A percentile compares a stretch with the other conserved stretches of the same genome.
These are phyloP conservation scores for Erythrocercus mccallii DNA, from an alignment of 2,113 vertebrate species.

Conservation along the genomic window DNA sequence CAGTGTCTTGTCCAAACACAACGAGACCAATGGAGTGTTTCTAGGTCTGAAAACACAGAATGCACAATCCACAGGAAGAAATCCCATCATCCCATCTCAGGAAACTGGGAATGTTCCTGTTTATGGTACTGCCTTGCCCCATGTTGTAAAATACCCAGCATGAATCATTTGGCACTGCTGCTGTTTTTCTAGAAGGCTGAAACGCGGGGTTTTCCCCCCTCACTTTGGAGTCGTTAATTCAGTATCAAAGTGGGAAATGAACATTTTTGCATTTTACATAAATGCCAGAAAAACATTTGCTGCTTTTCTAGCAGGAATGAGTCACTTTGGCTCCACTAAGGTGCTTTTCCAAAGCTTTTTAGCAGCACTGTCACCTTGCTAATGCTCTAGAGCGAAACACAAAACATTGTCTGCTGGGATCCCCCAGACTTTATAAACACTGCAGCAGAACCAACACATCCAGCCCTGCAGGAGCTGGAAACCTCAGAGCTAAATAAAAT, in stretches of 20 bases:
- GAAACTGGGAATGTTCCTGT: background rate
- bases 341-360: background rate
- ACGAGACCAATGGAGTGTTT: rapidly evolving
- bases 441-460: background rate
- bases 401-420: background rate
- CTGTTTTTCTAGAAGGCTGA: background rate
- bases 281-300: slow-evolving; percentile 27
- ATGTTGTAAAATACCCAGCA: background rate
- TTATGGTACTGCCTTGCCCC: background rate
- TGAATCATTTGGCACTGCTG: background rate
- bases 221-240: background rate
- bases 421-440: background rate
- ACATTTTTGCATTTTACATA: slow-evolving; percentile 12
- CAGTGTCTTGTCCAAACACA: background rate
- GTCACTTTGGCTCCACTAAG: background rate
- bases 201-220: background rate
- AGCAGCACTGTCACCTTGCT: background rate
- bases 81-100: background rate
- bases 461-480: background rate
- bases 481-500: background rate
- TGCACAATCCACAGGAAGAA: background rate
- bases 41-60: background rate
- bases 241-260: background rate
- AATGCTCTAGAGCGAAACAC: background rate
- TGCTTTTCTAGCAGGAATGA: background rate